Evolutionary conservation across 2,888 invertebrate genomes (phyloP), one percentile per base, ranked within the genome.

Genomic region (Callimorpha dominula): DNA sequence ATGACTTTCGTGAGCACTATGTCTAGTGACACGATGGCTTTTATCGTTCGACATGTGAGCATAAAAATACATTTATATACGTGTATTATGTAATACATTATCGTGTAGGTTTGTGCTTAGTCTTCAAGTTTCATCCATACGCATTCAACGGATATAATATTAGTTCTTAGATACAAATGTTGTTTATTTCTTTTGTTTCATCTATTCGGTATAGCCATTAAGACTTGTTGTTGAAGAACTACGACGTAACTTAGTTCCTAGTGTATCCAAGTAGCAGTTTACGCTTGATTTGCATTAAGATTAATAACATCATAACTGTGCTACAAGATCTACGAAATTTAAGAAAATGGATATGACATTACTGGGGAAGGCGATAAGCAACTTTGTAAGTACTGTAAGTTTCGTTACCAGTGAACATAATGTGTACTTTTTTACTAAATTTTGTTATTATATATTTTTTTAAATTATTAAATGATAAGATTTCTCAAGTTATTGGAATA

Each of bases 321-420:
- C 20, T 60, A 64, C 75, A 67, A 40, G 70, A 74, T 65, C 49
- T 60, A 77, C 64, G 72, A 75, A 70, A 73, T 14, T 62, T 66
- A 68, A 4, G 46, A 84, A 84, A 63, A 95, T 95, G 95, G 95
- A 95, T 91, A 83, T 95, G 67, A 89, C 91, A 31, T 85, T 94
- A 72, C 88, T 95, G 81, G 94, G 94, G 68, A 92, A 89, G 85
- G 90, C 90, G 75, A 93, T 95, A 74, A 94, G 90, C 85, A 95
- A 92, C 79, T 94, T 95, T 83, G 95, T 95, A 86, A 95, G 95
- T 94, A 89, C 71, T 73, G 17, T 65, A 52, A 50, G 20, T 43
- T 43, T 57, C 7, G 46, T 42, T 8, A 42, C 31, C 1, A 31
- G 11, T 31, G 8, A 60, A 31, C 14, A 60, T 46, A 46, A 31